Percentiles rank a stretch among this genome's conserved stretches.
Conservation (phyloP, 2,888 invertebrate species). For the Drosophila niveifrons region DNA sequence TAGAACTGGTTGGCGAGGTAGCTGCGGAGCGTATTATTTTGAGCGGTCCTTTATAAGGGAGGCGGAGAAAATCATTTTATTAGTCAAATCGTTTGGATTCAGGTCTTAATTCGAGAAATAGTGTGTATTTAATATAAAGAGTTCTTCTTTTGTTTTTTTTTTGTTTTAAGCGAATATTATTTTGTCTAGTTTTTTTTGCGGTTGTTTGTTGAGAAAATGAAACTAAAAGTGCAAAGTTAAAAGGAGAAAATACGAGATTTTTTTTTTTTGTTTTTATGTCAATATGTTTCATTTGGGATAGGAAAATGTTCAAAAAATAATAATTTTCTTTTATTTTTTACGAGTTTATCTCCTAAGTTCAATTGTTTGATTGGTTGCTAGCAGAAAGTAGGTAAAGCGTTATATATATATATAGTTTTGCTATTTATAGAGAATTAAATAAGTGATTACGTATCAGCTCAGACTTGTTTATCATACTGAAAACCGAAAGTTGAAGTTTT, state of each 20-base stretch:
- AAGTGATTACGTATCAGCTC: slow-evolving; percentile 45
- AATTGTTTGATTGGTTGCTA: slow-evolving; percentile 26
- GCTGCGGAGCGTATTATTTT: slow-evolving; percentile 84
- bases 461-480: slow-evolving; percentile 37
- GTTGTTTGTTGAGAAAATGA: slow-evolving; percentile 64
- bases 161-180: slow-evolving; percentile 28
- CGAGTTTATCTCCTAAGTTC: slow-evolving; percentile 36
- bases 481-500: slow-evolving; percentile 37
- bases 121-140: slow-evolving; percentile 16
- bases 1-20: slow-evolving; percentile 84
- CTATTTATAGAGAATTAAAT: slow-evolving; percentile 42
- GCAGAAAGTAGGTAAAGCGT: slow-evolving; percentile 51
- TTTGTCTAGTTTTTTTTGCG: slow-evolving; percentile 51
- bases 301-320: slow-evolving; percentile 57
- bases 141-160: slow-evolving; percentile 15
- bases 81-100: slow-evolving; percentile 30
- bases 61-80: slow-evolving; percentile 47
- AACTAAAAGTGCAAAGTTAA: slow-evolving; percentile 81
- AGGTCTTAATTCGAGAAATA: neutral
- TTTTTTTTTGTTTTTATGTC: neutral
- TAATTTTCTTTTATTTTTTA: slow-evolving; percentile 22
- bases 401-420: slow-evolving; percentile 36
- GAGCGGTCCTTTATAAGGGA: slow-evolving; percentile 82
- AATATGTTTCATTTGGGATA: slow-evolving; percentile 32
- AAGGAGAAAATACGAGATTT: slow-evolving; percentile 53